Base-by-base conservation (phyloP, 2,888 invertebrate species). In the Pelosia muscerda region DNA sequence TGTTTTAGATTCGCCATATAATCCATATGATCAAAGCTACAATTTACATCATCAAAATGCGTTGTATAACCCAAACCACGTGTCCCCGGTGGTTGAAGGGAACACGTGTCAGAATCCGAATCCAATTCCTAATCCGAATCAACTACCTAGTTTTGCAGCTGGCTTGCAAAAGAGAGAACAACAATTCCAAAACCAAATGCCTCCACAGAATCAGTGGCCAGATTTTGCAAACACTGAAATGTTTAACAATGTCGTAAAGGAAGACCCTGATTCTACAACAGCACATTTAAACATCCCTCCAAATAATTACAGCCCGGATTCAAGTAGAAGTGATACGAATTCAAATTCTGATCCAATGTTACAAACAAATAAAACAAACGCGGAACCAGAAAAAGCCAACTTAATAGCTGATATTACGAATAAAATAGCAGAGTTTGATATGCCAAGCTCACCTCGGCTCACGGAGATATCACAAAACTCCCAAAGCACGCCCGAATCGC, bases 191-290 rank as follows among this genome's bases (percentile, higher is more conserved):
- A 85, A 78, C 53, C 86, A 89, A 72, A 77, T 91, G 23, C 74
- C 76, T 42, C 78, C 88, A 1, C 91, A 91, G 69, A 91, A 90
- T 71, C 95, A 93, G 59, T 95, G 95, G 95, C 89, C 92, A 2
- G 95, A 95, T 73, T 95, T 95, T 75, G 86, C 88, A 55, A 91
- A 90, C 68, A 71, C 91, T 6, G 95, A 95, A 84, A 87, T 94
- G 60, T 95, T 95, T 66, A 92, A 87, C 66, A 95, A 95, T 74
- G 95, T 95, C n/a, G 92, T 95, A 0, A 97, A 97, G 86, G 97
- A 97, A 77, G 97, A 97, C 82, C 97, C 97, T 0, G 97, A 97
- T 82, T 97, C 97, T 19, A 97, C 97, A 1, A 97, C 96, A 19
- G 95, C 96, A 63, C 96, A 95, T 88, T 86, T 95, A 54, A 95